A percentile compares a stretch with the other conserved stretches of the same genome.
Evolutionary conservation across 2,888 invertebrate genomes (phyloP).

Genomic region (Hetaerina titia): DNA sequence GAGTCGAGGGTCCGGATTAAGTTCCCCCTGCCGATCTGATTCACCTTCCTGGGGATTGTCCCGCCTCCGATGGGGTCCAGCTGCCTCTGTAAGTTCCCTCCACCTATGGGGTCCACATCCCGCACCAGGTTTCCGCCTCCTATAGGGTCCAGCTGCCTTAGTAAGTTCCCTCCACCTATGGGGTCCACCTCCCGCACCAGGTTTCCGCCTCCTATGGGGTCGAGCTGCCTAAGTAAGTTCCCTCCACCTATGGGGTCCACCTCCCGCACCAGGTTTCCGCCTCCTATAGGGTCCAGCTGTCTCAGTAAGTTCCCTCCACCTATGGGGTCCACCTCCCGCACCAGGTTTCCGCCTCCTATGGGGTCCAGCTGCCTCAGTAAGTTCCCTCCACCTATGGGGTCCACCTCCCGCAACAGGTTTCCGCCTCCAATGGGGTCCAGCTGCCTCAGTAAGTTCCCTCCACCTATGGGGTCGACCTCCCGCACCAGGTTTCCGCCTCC

Average conservation of each 20-base stretch:
- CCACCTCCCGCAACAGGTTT: conserved; percentile 54
- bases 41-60: conserved; percentile 75
- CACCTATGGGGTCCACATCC: conserved; percentile 76
- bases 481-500: conserved; percentile 72
- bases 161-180: conserved; percentile 77
- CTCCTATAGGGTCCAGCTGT: not conserved
- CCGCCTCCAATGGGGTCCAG: conserved; percentile 70
- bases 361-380: not conserved
- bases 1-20: conserved; percentile 75
- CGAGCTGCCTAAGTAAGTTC: not conserved
- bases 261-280: not conserved
- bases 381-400: conserved; percentile 69
- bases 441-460: not conserved
- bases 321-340: not conserved
- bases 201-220: conserved; percentile 70
- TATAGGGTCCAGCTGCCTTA: conserved; percentile 74
- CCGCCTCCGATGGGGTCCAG: conserved; percentile 77
- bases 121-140: conserved; percentile 71
- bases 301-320: not conserved
- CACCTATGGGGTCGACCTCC: conserved; percentile 68
- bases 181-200: conserved; percentile 76
- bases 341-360: not conserved
- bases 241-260: not conserved
- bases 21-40: conserved; percentile 70
- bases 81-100: conserved; percentile 77